Evolutionary conservation across 1,140 invertebrate genomes (phyloP).

Genomic region (Venturia canescens): DNA sequence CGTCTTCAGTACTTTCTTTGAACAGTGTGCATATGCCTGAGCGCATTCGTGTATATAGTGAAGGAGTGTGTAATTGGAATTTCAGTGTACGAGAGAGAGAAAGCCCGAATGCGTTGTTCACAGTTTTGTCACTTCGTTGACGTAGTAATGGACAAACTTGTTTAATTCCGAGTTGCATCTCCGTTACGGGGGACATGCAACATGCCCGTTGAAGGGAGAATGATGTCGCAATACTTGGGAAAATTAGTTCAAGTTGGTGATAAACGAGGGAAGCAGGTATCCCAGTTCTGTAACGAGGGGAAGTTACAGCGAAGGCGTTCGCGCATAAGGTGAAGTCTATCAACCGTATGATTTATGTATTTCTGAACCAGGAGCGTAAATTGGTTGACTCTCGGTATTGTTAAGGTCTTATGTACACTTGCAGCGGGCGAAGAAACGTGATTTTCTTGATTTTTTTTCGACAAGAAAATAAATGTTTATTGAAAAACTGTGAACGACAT

Average conservation of each 20-base stretch:
- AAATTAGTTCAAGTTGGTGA: conserved; percentile 1
- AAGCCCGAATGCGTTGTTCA: not conserved
- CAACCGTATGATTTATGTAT: not conserved
- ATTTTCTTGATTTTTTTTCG: no score
- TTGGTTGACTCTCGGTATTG: not conserved
- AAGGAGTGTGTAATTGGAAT: not conserved
- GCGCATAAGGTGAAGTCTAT: not conserved
- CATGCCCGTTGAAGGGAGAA: conserved; percentile 1
- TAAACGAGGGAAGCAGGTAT: not conserved
- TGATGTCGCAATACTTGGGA: not conserved
- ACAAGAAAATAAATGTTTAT: no score
- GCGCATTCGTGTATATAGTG: not conserved
- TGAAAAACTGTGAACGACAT: no score
- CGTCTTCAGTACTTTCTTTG: not conserved
- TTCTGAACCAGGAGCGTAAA: not conserved
- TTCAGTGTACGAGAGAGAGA: not conserved
- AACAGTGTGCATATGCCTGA: not conserved
- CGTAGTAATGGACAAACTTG: conserved; percentile 24
- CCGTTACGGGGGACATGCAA: not conserved
- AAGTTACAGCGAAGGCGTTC: not conserved
- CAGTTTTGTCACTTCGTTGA: conserved; percentile 13
- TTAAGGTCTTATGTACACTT: no score
- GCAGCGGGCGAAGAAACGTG: no score
- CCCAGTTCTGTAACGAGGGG: not conserved
- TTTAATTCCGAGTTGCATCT: conserved; percentile 20